Evolutionary conservation across 2,888 invertebrate genomes (phyloP).

Genomic region (Xestia xanthographa): DNA sequence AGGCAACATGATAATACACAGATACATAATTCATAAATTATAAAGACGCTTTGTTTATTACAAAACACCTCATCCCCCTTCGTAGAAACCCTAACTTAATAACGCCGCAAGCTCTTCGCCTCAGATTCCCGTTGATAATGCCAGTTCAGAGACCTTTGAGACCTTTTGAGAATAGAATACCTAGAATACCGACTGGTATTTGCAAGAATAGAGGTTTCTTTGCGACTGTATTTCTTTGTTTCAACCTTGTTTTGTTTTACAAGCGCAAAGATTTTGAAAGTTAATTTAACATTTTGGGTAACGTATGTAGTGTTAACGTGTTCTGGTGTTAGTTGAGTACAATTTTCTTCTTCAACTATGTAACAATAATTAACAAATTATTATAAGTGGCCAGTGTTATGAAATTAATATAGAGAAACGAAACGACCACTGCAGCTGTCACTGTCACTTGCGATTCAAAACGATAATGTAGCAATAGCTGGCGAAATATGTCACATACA

Average conservation of each 20-base stretch:
- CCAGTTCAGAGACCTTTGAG: conserved; percentile 25
- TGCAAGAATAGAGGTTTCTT: not conserved
- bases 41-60: conserved; percentile 32
- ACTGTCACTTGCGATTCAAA: conserved; percentile 20
- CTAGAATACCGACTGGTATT: not conserved
- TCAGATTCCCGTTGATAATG: conserved; percentile 9
- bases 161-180: not conserved
- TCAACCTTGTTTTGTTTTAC: not conserved
- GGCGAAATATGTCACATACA: conserved; percentile 23
- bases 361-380: not conserved
- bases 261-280: not conserved
- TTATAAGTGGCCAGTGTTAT: conserved; percentile 17
- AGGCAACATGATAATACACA: conserved; percentile 29
- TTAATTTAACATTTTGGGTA: conserved; percentile 1
- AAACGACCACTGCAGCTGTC: conserved; percentile 29
- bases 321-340: not conserved
- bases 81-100: conserved; percentile 11
- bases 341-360: not conserved
- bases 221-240: conserved; percentile 8
- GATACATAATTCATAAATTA: conserved; percentile 44
- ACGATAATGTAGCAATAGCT: conserved; percentile 26
- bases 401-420: conserved; percentile 14
- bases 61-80: conserved; percentile 12
- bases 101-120: conserved; percentile 16
- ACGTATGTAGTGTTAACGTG: not conserved